Conservation (phyloP, 1,140 invertebrate genomes). For the Megalonaias nervosa region DNA sequence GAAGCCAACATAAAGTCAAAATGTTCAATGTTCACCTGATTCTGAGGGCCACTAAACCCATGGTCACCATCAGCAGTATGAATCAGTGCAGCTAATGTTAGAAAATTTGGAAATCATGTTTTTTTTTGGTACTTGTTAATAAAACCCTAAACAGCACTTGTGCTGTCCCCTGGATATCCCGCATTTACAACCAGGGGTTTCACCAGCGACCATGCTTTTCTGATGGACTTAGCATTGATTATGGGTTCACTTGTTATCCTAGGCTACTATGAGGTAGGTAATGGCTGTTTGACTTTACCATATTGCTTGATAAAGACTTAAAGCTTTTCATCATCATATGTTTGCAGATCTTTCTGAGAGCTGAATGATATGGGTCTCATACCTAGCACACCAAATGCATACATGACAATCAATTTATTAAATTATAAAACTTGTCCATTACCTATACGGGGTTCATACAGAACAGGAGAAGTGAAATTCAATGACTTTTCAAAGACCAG, state of each 20-base stretch:
- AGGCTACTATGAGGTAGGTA: not conserved
- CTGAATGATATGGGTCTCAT: conserved; percentile 11
- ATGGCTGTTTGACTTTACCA: not conserved
- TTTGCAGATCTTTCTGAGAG: conserved; percentile 1
- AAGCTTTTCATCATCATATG: conserved; percentile 14
- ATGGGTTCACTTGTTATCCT: not conserved
- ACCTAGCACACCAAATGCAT: conserved; percentile 16
- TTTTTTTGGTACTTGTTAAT: not conserved
- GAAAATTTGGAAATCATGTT: not conserved
- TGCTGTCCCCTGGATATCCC: conserved; percentile 5
- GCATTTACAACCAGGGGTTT: not conserved
- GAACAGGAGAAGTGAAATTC: no score
- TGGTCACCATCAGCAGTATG: conserved; percentile 9
- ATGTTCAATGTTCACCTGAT: not conserved
- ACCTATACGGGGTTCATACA: no score
- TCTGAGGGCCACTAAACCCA: conserved; percentile 6
- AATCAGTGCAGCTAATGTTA: not conserved
- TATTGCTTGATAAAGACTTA: conserved; percentile 15
- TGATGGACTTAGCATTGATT: not conserved
- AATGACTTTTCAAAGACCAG: no score
- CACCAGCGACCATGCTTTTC: not conserved
- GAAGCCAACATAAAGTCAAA: not conserved
- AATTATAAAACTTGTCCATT: no score
- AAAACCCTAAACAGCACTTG: not conserved
- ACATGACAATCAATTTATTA: conserved; percentile 1